These are phyloP conservation scores for Caenorhabditis sulstoni DNA, from an alignment of 2,888 invertebrate species.

Conservation along the genomic window DNA sequence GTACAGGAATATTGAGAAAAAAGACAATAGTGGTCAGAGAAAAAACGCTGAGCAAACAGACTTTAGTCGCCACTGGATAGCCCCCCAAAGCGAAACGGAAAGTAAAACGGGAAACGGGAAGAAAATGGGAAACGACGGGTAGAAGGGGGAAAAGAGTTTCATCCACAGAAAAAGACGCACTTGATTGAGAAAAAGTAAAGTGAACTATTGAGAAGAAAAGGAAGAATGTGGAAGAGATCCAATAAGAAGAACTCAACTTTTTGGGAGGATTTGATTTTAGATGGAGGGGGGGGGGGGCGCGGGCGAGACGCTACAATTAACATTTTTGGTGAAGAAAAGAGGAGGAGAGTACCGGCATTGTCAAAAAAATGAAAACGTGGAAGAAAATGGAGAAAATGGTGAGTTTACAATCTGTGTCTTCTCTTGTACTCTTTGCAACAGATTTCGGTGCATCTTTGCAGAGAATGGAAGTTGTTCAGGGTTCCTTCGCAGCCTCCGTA, in stretches of 20 bases:
- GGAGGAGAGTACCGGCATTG: conserved; percentile 51
- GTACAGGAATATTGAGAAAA: conserved; percentile 20
- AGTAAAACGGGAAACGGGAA: not conserved
- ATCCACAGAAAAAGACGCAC: conserved; percentile 50
- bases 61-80: conserved; percentile 20
- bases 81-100: not conserved
- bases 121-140: not conserved
- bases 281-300: not conserved
- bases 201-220: conserved; percentile 9
- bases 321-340: not conserved
- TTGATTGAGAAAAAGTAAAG: conserved; percentile 16
- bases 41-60: conserved; percentile 48
- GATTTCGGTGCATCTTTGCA: conserved; percentile 79
- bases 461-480: conserved; percentile 77
- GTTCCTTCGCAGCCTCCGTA: conserved; percentile 80
- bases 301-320: not conserved
- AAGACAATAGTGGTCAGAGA: conserved; percentile 40
- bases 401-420: conserved; percentile 61
- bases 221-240: no score
- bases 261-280: conserved; percentile 20
- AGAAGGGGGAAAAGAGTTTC: conserved; percentile 11
- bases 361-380: conserved; percentile 10
- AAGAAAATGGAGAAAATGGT: not conserved
- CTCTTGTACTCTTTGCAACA: conserved; percentile 79
- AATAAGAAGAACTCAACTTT: conserved; percentile 43